These are phyloP conservation scores for Edolisoma coerulescens DNA, from an alignment of 2,113 vertebrate genomes.

Conservation along the genomic window DNA sequence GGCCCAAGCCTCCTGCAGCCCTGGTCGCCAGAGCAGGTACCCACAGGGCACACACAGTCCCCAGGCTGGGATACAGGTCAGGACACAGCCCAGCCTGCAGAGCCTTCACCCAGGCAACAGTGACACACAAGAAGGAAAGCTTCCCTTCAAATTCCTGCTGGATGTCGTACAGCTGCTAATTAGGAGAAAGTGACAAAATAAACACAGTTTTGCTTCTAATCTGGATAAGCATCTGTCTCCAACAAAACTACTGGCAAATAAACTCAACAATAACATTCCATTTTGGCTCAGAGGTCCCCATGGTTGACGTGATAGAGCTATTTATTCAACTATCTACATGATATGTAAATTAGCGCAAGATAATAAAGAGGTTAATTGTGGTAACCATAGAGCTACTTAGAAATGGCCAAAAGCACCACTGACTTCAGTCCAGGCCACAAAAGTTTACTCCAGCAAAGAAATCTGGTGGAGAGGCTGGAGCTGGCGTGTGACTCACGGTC, in stretches of 20 bases:
- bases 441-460: not conserved
- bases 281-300: not conserved
- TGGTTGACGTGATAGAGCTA: not conserved
- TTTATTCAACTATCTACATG: not conserved
- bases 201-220: not conserved
- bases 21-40: not conserved
- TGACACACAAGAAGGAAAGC: not conserved
- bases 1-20: rapidly evolving
- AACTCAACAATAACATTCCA: not conserved
- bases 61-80: not conserved
- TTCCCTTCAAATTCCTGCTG: not conserved
- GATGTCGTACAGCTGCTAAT: not conserved
- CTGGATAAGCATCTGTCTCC: not conserved
- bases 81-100: not conserved
- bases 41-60: not conserved
- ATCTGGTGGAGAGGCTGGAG: not conserved
- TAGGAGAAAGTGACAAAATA: constrained; percentile 21
- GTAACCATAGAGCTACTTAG: not conserved
- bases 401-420: constrained; percentile 27
- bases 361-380: not conserved
- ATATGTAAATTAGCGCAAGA: not conserved
- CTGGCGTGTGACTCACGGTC: not conserved
- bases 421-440: constrained; percentile 42
- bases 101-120: rapidly evolving
- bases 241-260: not conserved